Evolutionary conservation across 2,113 vertebrate species (phyloP), one percentile per base, ranked within the genome.

Genomic region (Gambusia affinis): DNA sequence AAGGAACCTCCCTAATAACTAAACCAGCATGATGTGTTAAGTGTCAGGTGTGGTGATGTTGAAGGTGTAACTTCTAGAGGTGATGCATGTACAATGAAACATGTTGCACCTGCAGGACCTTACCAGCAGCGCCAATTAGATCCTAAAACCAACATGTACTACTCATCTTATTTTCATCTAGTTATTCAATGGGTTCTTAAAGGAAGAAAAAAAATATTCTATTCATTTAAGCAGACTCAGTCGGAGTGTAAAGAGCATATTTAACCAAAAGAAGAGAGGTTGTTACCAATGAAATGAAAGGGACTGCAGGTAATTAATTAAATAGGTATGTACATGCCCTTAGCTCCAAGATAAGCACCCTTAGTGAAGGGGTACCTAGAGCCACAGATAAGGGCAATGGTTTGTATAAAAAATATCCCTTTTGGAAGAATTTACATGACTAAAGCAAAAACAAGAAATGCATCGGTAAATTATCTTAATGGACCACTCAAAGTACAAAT

Each of bases 1-100:
- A 22, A 11, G 11, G 29, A 73, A 78, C 66, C 81, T 80, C 75
- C 67, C 78, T 79, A 83, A 88, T 87, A 90, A 70, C 77, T 62
- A 47, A 84, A 76, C 33, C 85, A 76, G 85, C 79, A 66, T 87
- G 78, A 75, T 67, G 19, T 66, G 33, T 42, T 57, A 62, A 30
- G 64, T 72, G 71, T 81, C 67, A 54, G 72, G 64, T 39, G 60
- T 47, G 31, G 64, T 64, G n/a, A 24, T 66, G 74, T 63, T 31
- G 72, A 24, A 70, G 37, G 65, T 64, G 68, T 35, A 57, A 66
- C 60, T 29, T 70, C n/a, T 17, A 69, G 30, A 79, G 28, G 68
- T 57, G 72, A 68, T 64, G 39, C 60, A 84, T 64, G 60, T 76
- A 70, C 27, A 33, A 31, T 2, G 60, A 75, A 31, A 47, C 60